These are phyloP conservation scores for Parasteatoda tepidariorum DNA, from an alignment of 1,140 invertebrate genomes.

Conservation along the genomic window DNA sequence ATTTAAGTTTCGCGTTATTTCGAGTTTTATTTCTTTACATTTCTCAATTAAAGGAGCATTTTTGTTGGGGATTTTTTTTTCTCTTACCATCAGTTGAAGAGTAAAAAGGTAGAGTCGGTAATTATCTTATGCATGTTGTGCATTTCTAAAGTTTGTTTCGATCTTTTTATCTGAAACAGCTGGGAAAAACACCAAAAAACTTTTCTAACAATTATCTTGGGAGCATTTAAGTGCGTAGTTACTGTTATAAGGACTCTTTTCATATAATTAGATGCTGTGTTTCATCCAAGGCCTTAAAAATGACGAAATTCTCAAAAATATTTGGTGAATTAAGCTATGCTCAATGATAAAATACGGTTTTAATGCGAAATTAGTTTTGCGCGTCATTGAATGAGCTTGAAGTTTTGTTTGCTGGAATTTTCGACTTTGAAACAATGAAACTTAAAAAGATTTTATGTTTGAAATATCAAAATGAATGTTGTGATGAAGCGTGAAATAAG, in stretches of 20 bases:
- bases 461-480: too few species aligned
- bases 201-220: constrained; percentile 55
- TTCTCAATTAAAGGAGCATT: constrained; percentile 49
- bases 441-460: too few species aligned
- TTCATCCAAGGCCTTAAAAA: constrained; percentile 43
- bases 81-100: constrained; percentile 23
- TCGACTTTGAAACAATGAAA: neutral
- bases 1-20: too few species aligned
- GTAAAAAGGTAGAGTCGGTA: constrained; percentile 38
- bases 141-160: constrained; percentile 56
- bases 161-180: constrained; percentile 48
- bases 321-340: constrained; percentile 40
- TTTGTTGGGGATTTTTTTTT: constrained; percentile 24
- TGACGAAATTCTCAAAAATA: constrained; percentile 46
- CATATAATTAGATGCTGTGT: constrained; percentile 57
- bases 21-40: constrained; percentile 19
- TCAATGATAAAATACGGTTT: constrained; percentile 29
- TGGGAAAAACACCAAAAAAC: constrained; percentile 48
- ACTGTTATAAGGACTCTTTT: constrained; percentile 49
- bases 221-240: constrained; percentile 53
- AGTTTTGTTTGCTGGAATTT: neutral
- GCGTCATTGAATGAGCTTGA: constrained; percentile 2
- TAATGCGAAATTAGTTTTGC: constrained; percentile 50
- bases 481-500: too few species aligned
- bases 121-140: constrained; percentile 57